Conservation (phyloP, 2,888 invertebrate genomes). For the Erebia aethiops region DNA sequence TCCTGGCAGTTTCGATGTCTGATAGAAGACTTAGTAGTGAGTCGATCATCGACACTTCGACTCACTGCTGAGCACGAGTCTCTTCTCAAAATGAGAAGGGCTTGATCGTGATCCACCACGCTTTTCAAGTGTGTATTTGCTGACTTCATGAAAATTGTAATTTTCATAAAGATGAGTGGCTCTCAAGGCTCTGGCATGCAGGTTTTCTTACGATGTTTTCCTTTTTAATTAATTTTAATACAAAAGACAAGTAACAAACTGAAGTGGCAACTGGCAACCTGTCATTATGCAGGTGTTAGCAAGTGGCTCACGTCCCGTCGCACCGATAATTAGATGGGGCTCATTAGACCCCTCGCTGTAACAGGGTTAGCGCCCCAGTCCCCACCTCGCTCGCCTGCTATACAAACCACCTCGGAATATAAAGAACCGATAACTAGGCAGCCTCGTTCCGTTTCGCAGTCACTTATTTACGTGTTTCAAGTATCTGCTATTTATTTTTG, state of each 20-base stretch:
- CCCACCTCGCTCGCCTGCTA: slow-evolving; percentile 29
- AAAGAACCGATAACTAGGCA: slow-evolving; percentile 37
- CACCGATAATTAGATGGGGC: slow-evolving; percentile 58
- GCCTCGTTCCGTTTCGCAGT: slow-evolving; percentile 20
- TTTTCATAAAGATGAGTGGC: too few relatives aligned
- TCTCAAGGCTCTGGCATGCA: too few relatives aligned
- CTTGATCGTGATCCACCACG: too few relatives aligned
- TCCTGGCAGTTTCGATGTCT: too few relatives aligned
- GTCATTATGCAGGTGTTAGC: slow-evolving; percentile 59
- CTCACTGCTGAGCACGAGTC: too few relatives aligned
- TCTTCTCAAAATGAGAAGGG: too few relatives aligned
- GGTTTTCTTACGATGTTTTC: too few relatives aligned
- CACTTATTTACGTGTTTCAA: slow-evolving; percentile 12
- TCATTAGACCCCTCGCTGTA: slow-evolving; percentile 55
- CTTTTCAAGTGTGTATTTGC: too few relatives aligned
- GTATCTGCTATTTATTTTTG: neutral
- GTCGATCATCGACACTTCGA: too few relatives aligned
- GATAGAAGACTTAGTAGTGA: too few relatives aligned
- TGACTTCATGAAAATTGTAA: too few relatives aligned
- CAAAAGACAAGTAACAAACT: slow-evolving; percentile 17
- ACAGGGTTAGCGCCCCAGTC: slow-evolving; percentile 50
- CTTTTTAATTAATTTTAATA: too few relatives aligned
- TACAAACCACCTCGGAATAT: slow-evolving; percentile 38
- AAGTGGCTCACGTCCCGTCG: slow-evolving; percentile 53
- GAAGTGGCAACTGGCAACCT: slow-evolving; percentile 24